Conservation (phyloP, 2,888 invertebrate species). For the Pomacea canaliculata region DNA sequence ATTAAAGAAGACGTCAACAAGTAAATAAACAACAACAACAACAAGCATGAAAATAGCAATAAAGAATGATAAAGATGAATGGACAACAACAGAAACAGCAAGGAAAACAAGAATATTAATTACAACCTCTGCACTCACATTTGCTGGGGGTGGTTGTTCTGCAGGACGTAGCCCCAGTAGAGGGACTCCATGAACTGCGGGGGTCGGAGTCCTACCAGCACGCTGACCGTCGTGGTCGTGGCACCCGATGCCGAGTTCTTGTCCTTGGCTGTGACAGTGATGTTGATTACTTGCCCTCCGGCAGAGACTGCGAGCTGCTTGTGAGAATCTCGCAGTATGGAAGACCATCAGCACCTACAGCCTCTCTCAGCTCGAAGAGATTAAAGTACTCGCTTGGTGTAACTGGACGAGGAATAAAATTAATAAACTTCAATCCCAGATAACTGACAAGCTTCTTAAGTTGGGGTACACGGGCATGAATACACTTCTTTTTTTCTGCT, state of each 20-base stretch:
- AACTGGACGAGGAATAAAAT: neutral
- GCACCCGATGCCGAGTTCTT: neutral
- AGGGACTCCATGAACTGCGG: conserved; percentile 97
- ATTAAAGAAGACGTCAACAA: too few relatives aligned
- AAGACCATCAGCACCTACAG: neutral
- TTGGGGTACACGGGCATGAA: too few relatives aligned
- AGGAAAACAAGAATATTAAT: too few relatives aligned
- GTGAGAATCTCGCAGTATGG: conserved; percentile 4
- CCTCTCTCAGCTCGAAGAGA: neutral
- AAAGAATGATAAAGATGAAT: too few relatives aligned
- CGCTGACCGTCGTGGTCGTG: conserved; percentile 70
- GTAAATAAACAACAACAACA: too few relatives aligned
- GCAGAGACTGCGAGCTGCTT: neutral
- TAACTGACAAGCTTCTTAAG: too few relatives aligned
- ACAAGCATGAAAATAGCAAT: too few relatives aligned
- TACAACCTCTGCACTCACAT: conserved; percentile 8
- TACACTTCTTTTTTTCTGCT: too few relatives aligned
- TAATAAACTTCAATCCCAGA: too few relatives aligned
- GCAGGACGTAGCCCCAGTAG: conserved; percentile 95
- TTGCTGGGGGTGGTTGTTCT: conserved; percentile 72
- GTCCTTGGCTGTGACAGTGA: conserved; percentile 9
- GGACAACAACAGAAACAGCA: too few relatives aligned
- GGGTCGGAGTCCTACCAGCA: conserved; percentile 96
- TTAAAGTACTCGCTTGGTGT: conserved; percentile 4
- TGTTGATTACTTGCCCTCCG: neutral